Evolutionary conservation across 2,888 invertebrate genomes (phyloP), one percentile per base, ranked within the genome.

Genomic region (Lymantria monacha): DNA sequence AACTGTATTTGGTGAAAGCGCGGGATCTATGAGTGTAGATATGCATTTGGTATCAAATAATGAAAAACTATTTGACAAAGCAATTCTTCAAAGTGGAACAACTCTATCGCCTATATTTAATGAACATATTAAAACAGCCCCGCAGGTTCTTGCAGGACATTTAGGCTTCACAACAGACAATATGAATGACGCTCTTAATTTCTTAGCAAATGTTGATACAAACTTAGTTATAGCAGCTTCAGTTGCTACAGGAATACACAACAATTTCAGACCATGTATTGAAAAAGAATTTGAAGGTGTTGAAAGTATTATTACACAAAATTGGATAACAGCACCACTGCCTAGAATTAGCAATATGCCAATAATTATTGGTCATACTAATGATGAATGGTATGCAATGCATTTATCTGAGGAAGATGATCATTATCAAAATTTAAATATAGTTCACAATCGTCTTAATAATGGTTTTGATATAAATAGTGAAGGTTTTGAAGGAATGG

Each of bases 371-470:
- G 52, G 48, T 7, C 48, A 45, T 41, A 53, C 33, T 40, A 44
- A 70, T 15, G 55, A 74, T 30, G 86, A 85, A 65, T 30, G 38
- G 30, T 37, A n/a, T n/a, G n/a, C n/a, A n/a, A n/a, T 74, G 12
- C 51, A 58, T 42, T 45, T 46, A 52, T 45, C 41, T 5, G 41
- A 44, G 33, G 45, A 49, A 11, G 49, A 55, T 9, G 64, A 66
- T 10, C 46, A 57, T 44, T 77, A 70, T 43, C 31, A 66, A 42
- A 56, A 58, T 38, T 49, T 69, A 8, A 51, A 70, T 33, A 42
- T 71, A 30, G 61, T 76, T 44, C 41, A 44, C 12, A 44, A 46
- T 0, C 30, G 47, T 40, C 49, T 73, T 13, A 51, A 49, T 36
- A 55, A 46, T 30, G 57, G 52, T 3, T 72, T 74, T 50, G 46